phyloP scores from a whole-genome alignment of 2,113 vertebrate species.

The Heterocephalus glaber region DNA sequence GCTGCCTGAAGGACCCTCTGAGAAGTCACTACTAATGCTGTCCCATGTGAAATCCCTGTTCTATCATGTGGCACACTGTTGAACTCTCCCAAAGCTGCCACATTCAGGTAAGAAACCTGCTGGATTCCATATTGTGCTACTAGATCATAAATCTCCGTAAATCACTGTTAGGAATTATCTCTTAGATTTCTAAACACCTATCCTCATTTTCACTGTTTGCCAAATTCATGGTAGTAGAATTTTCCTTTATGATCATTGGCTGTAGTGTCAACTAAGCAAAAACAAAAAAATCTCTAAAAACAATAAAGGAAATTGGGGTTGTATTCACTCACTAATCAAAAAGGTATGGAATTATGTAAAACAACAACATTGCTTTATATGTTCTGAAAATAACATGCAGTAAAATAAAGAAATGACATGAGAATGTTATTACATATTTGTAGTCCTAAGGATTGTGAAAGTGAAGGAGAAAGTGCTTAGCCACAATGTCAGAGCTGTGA shows the following conservation, averaged over 20 bases:
- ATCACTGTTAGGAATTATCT: background rate
- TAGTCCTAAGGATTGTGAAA: background rate
- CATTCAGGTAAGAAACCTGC: background rate
- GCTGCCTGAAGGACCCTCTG: background rate
- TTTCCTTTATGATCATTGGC: background rate
- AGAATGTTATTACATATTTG: background rate
- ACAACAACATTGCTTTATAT: background rate
- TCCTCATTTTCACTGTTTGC: background rate
- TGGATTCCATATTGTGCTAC: background rate
- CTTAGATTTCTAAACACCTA: background rate
- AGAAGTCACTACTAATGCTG: background rate
- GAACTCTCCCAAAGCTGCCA: background rate
- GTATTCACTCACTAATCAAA: background rate
- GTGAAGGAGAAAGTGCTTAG: background rate
- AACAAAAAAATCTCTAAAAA: background rate
- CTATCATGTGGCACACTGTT: no score
- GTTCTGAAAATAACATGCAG: background rate
- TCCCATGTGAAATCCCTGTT: background rate
- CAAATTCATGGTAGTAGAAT: background rate
- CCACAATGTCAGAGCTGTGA: rapidly evolving
- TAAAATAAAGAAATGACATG: background rate
- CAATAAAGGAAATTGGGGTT: background rate
- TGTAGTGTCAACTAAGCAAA: background rate
- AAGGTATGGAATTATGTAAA: background rate
- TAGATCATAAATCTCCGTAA: background rate